Conservation (phyloP, 2,797 vertebrate genomes). For the Halcyon chelicuti region DNA sequence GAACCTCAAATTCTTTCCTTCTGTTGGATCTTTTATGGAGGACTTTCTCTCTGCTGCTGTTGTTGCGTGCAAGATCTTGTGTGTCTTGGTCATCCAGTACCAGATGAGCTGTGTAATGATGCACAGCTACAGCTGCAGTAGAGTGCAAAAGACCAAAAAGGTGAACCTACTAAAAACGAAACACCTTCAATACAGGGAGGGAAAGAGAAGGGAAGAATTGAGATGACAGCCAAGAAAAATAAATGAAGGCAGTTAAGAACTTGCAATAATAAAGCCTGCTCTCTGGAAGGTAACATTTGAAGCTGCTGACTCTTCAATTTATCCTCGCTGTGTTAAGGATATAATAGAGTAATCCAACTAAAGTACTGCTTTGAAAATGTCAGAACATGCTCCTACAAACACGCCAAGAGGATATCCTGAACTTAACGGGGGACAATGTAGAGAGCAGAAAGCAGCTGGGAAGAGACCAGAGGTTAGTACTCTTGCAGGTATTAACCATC, state of each 20-base stretch:
- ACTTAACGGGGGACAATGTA: neutral
- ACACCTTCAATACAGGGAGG: neutral
- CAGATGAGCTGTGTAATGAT: neutral
- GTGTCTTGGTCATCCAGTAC: too few relatives aligned
- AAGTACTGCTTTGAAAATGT: neutral
- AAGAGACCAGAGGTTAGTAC: neutral
- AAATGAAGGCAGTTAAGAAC: neutral
- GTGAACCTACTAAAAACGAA: neutral
- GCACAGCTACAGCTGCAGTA: neutral
- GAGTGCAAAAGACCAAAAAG: neutral
- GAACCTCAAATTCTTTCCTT: neutral
- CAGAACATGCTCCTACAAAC: neutral
- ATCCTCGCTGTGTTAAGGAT: neutral
- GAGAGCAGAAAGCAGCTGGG: neutral
- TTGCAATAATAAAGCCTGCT: neutral
- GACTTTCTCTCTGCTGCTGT: neutral
- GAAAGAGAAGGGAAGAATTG: neutral
- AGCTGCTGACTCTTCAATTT: slow-evolving; percentile 22
- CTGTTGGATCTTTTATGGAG: neutral
- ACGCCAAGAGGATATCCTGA: neutral
- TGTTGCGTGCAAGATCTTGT: neutral
- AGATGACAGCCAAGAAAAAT: neutral
- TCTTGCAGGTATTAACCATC: neutral
- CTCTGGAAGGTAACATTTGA: slow-evolving; percentile 13
- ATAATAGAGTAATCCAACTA: neutral